These are phyloP conservation scores for Karalla daura DNA, from an alignment of 2,797 vertebrate species.

Conservation along the genomic window DNA sequence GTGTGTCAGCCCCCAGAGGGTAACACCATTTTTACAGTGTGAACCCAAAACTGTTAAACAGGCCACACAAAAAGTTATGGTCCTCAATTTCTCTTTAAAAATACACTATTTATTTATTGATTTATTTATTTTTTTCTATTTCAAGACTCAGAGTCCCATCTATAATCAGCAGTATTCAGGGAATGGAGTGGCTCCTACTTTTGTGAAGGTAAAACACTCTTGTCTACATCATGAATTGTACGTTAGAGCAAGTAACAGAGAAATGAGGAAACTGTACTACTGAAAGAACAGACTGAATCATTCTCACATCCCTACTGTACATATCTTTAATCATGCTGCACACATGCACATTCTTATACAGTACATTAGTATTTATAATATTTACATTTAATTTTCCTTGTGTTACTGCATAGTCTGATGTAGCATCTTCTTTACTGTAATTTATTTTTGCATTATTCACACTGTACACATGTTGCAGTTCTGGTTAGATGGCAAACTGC, in stretches of 20 bases:
- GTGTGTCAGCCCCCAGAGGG: constrained; percentile 72
- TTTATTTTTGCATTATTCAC: too few species aligned
- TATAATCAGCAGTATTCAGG: constrained; percentile 76
- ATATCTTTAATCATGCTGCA: too few species aligned
- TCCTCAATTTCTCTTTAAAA: neutral
- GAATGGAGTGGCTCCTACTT: constrained; percentile 81
- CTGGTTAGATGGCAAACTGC: too few species aligned
- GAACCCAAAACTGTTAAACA: neutral
- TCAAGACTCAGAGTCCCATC: constrained; percentile 84
- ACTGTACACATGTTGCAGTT: too few species aligned
- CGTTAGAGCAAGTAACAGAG: neutral
- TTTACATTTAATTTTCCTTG: too few species aligned
- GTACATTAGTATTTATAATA: too few species aligned
- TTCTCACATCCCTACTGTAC: too few species aligned
- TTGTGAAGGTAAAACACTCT: constrained; percentile 86
- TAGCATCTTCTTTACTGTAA: neutral
- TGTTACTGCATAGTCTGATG: too few species aligned
- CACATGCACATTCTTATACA: too few species aligned
- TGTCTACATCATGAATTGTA: neutral
- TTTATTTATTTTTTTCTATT: constrained; percentile 5
- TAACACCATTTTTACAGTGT: constrained; percentile 33
- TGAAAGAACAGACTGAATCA: neutral
- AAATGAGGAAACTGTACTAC: neutral
- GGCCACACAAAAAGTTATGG: neutral
- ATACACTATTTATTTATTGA: too few species aligned